phyloP scores from a whole-genome alignment of 2,113 vertebrate species.

The Erinaceus europaeus region DNA sequence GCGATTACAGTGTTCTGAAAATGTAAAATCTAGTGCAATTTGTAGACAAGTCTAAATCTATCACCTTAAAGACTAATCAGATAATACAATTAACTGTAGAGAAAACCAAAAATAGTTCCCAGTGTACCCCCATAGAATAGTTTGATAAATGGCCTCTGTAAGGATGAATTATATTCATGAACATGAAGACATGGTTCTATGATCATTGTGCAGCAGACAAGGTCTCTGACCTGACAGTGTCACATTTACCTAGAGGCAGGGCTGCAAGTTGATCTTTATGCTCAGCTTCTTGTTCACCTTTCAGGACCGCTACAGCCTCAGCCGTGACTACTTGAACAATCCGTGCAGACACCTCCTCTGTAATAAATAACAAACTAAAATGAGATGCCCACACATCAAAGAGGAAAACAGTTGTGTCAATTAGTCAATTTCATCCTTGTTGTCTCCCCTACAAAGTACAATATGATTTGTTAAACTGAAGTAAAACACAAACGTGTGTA shows the following conservation, averaged over 20 bases:
- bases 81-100: background rate
- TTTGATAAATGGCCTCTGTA: background rate
- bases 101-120: background rate
- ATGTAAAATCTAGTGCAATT: background rate
- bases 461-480: background rate
- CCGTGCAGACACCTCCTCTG: constrained; percentile 98
- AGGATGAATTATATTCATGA: background rate
- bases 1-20: background rate
- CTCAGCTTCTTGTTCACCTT: constrained; percentile 93
- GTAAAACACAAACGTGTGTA: background rate
- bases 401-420: background rate
- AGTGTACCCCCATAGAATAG: background rate
- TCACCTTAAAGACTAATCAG: background rate
- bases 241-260: constrained; percentile 92
- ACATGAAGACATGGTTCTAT: background rate
- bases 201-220: background rate
- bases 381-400: background rate
- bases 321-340: constrained; percentile 99
- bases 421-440: background rate
- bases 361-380: constrained; percentile 70
- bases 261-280: constrained; percentile 87
- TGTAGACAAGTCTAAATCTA: background rate
- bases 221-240: background rate
- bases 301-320: constrained; percentile 97
- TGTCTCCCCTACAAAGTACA: background rate